Base-by-base conservation (phyloP, 2,113 vertebrate genomes). In the Enhydra lutris region DNA sequence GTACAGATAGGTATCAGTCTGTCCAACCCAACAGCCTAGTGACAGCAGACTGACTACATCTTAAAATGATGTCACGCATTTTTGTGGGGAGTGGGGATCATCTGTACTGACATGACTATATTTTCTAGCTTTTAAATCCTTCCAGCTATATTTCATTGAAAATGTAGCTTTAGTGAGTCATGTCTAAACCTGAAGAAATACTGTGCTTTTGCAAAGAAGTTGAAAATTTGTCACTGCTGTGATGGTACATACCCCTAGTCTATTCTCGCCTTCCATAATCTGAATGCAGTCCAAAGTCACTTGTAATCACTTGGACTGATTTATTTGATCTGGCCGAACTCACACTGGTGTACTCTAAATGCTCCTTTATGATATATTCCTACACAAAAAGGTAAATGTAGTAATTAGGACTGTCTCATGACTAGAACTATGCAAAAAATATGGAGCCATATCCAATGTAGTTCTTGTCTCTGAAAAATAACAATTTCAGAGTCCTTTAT, bases 111-210 rank as follows among this genome's bases (percentile, higher is more conserved):
- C 34, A 79, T 74, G 67, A 96, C 94, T 97, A 9, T 89, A 87
- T 96, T 97, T 98, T 90, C 88, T 36, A 91, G 52, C 67, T 97
- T 97, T 97, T 96, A 96, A 97, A 67, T 96, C 24, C 89, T 96
- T 97, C 83, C 52, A 92, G 74, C 36, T 65, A 11, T 93, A 82
- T 85, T 96, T 96, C 85, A 89, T 88, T 97, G 91, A 98, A 96
- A 95, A 93, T 89, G 18, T 42, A 94, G 55, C 26, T 26, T 81
- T 91, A 63, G 14, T 96, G 91, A 97, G 74, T 98, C 97, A 97
- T 87, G 50, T 94, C 52, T 88, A 80, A 88, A 50, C 88, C 89
- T 91, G 78, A 97, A 96, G 95, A 97, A 95, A 88, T 90, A 73
- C 36, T 93, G 78, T 82, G 81, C 76, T 91, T 95, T 94, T 91